Percentiles rank a stretch among this genome's conserved stretches.
These are phyloP conservation scores for Fistularia tabacaria DNA, from an alignment of 2,797 vertebrate species.

Conservation along the genomic window DNA sequence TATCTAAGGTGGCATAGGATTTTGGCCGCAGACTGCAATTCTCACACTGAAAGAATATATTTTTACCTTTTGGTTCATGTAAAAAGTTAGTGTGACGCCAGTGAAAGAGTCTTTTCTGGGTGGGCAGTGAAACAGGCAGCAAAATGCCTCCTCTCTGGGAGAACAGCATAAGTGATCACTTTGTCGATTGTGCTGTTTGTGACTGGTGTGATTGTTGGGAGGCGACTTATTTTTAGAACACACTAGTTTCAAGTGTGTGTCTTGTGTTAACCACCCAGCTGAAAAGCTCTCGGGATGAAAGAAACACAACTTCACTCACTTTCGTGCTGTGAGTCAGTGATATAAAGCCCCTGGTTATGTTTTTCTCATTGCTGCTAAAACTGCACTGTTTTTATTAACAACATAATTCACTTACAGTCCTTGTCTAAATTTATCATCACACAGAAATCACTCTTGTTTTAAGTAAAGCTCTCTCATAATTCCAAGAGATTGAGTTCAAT, in stretches of 20 bases:
- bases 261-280: conserved; percentile 4
- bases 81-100: neutral
- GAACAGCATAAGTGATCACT: conserved; percentile 57
- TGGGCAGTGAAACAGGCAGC: conserved; percentile 8
- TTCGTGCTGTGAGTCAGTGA: neutral
- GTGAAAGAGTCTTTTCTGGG: conserved; percentile 17
- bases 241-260: conserved; percentile 25
- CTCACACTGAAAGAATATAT: neutral
- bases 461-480: no score
- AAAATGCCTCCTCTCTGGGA: conserved; percentile 18
- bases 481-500: no score
- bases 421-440: no score
- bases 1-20: no score
- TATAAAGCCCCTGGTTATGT: no score
- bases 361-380: no score
- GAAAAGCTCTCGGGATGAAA: neutral
- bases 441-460: no score
- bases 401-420: no score
- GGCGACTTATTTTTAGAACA: conserved; percentile 52
- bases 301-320: conserved; percentile 8
- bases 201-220: conserved; percentile 59
- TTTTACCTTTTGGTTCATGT: neutral
- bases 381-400: no score
- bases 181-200: conserved; percentile 68
- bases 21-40: neutral